Base-by-base conservation (phyloP, 1,140 invertebrate species). In the Ostrea edulis region DNA sequence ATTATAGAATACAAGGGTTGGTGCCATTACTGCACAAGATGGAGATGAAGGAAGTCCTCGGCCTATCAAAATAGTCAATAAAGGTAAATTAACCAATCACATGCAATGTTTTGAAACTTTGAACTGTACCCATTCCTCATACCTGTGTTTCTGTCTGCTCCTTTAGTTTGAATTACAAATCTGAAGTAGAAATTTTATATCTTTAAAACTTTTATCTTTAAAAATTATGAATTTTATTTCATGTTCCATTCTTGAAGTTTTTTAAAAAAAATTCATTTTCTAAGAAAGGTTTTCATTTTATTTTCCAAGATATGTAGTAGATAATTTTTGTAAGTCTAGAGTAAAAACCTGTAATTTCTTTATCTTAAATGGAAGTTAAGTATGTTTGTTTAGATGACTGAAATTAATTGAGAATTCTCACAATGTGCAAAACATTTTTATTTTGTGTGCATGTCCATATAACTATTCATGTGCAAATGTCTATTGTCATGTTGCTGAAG, bases 11-110 rank as follows among this genome's bases (percentile, higher is more conserved):
- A 89, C 84, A 14, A 44, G 55, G n/a, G n/a, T 91, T 22, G 51
- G 52, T 14, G 17, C 20, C 53, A 81, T 91, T 4, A 62, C 35
- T 14, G 90, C 89, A 8, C 86, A 86, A 53, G 90, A 91, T 85
- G 85, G 87, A 55, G 90, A 91, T 86, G 44, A 87, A 87, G 89
- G 89, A 14, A 83, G 53, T 29, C 86, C 89, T 22, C 55, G 90
- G 82, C 85, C 65, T 71, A 82, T 91, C 54, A 77, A 77, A 77
- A 77, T 91, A 14, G 44, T 68, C 8, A 87, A 84, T 55, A 86
- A 82, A 85, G 89, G 89, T 91, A 84, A 35, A 82, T 52, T 54
- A n/a, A 17, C 22, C 51, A 44, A 54, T 68, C 8, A 17, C 2
- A 35, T 58, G 54, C 83, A 8, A 7, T 22, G 17, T 87, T 71